Evolutionary conservation across 2,797 vertebrate species (phyloP), one percentile per base, ranked within the genome.

Genomic region (Xenentodon cancila): DNA sequence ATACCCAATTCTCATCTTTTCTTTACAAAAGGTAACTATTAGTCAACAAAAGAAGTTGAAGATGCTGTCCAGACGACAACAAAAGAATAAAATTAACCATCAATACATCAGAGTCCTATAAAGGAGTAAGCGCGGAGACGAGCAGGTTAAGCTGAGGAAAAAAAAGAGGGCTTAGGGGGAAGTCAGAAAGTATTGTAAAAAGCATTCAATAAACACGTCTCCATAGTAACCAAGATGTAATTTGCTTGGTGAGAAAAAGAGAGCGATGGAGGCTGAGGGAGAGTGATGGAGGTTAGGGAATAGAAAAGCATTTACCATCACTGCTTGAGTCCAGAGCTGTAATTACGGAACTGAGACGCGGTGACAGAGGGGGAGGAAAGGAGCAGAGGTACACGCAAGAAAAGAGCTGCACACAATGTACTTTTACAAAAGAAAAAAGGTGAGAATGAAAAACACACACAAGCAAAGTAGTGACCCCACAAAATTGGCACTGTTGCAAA

Each of bases 321-420:
- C 92, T 81, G 93, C 89, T 92, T 93, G 93, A 94, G 89, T 91
- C 91, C 91, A 91, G 88, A 82, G 89, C 91, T 92, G 91, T 93
- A 93, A 94, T 94, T 93, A 94, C 59, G 75, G 81, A 84, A 89
- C 77, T 79, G 86, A 89, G 88, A 88, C 64, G 65, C 78, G 73
- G 84, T 64, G 58, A 84, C 79, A 70, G 76, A 80, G 77, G 57
- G 66, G 69, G 74, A 70, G 70, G 76, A 77, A 74, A 74, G 70
- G 64, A 81, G 79, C 9, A 34, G 68, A 68, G 68, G 78, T 72
- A 66, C 60, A 79, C 66, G 68, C 53, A 56, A 71, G 65, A 68
- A 66, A 75, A 73, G 59, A 77, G 60, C 65, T 27, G 52, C 68
- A 73, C 73, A 83, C 68, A 85, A 64, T 82, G 82, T 81, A 49